phyloP scores from a whole-genome alignment of 2,888 invertebrate genomes.

The Drosophila phalerata region DNA sequence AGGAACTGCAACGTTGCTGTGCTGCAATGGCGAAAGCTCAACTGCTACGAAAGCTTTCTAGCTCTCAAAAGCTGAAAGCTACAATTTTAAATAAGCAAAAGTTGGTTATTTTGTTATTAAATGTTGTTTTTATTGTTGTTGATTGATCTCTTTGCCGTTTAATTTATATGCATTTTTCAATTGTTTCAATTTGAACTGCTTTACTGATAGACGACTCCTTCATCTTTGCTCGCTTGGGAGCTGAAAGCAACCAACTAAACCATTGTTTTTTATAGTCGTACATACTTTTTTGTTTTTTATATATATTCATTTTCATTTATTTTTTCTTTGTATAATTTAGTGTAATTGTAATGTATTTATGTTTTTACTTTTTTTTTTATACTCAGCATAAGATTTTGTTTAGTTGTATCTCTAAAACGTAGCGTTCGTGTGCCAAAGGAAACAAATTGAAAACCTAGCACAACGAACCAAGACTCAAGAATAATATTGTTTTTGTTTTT shows the following conservation, averaged over 20 bases:
- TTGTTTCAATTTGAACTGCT: constrained; percentile 11
- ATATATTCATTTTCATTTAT: constrained; percentile 68
- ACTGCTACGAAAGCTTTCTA: constrained; percentile 24
- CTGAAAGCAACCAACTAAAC: constrained; percentile 68
- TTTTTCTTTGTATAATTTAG: constrained; percentile 48
- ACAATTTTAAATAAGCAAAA: constrained; percentile 3
- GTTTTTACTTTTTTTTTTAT: constrained; percentile 50
- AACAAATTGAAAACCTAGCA: constrained; percentile 66
- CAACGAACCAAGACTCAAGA: constrained; percentile 65
- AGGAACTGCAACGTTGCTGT: constrained; percentile 54
- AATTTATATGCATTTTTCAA: constrained; percentile 7
- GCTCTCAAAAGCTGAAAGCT: constrained; percentile 41
- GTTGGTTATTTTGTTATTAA: constrained; percentile 41
- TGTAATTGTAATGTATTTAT: constrained; percentile 71
- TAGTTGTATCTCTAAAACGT: constrained; percentile 60
- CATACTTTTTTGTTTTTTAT: constrained; percentile 32
- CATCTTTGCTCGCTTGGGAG: constrained; percentile 33
- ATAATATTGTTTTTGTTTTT: constrained; percentile 21
- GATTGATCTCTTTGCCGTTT: constrained; percentile 57
- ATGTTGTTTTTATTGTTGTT: constrained; percentile 69
- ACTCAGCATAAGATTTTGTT: constrained; percentile 78
- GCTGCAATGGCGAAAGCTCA: constrained; percentile 38
- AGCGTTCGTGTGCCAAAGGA: constrained; percentile 67
- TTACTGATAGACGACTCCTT: constrained; percentile 17
- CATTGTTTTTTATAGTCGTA: constrained; percentile 38